A percentile compares a stretch with the other conserved stretches of the same genome.
Evolutionary conservation across 1,140 invertebrate species (phyloP).

Genomic region (Drosophila serrata): DNA sequence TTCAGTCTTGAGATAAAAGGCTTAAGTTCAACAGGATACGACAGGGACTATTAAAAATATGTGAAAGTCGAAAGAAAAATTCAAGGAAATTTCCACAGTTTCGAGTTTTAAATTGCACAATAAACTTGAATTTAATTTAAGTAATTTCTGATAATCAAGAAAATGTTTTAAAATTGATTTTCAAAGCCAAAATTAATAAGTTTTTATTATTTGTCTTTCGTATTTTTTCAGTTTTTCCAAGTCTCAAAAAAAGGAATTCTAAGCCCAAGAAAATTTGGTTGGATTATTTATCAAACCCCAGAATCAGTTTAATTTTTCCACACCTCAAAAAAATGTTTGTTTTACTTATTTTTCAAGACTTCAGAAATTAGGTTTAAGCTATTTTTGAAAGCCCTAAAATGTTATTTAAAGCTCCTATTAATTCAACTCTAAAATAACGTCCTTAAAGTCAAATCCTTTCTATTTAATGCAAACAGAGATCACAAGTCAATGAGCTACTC

Average conservation of each 20-base stretch:
- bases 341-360: too few relatives aligned
- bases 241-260: not conserved
- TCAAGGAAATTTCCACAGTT: not conserved
- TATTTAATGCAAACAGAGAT: not conserved
- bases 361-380: too few relatives aligned
- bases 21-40: not conserved
- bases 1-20: not conserved
- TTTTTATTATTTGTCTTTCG: not conserved
- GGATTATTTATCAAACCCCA: not conserved
- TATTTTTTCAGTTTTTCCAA: not conserved
- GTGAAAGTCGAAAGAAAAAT: not conserved
- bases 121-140: not conserved
- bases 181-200: too few relatives aligned
- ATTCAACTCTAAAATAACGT: too few relatives aligned
- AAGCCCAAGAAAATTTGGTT: not conserved
- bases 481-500: not conserved
- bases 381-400: not conserved
- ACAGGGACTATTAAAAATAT: not conserved
- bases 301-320: too few relatives aligned
- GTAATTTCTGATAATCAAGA: too few relatives aligned
- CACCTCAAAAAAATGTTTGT: too few relatives aligned
- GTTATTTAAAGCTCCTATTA: not conserved
- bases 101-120: not conserved
- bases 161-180: not conserved
- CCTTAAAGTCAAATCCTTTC: too few relatives aligned